Evolutionary conservation across 2,113 vertebrate species (phyloP).

Genomic region (Microtus pennsylvanicus): DNA sequence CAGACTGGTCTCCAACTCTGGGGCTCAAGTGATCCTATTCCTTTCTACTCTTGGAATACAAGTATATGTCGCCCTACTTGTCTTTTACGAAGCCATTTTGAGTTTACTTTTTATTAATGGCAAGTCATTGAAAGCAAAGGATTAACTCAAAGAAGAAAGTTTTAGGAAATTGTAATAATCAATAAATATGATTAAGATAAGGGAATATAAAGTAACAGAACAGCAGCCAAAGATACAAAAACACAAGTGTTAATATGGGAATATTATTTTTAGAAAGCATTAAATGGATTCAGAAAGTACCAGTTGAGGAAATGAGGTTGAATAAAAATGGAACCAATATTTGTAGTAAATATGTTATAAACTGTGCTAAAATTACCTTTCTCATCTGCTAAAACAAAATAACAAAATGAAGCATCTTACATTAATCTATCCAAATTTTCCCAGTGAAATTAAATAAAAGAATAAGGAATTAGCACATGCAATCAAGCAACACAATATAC

Average conservation of each 20-base stretch:
- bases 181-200: constrained; percentile 24
- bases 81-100: constrained; percentile 56
- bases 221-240: constrained; percentile 5
- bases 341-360: constrained; percentile 46
- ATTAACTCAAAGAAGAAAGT: constrained; percentile 48
- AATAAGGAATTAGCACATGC: background rate
- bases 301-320: constrained; percentile 1
- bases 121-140: constrained; percentile 52
- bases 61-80: background rate
- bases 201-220: constrained; percentile 30
- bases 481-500: background rate
- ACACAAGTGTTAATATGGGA: background rate
- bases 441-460: constrained; percentile 20
- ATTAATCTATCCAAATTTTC: constrained; percentile 53
- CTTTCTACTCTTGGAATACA: background rate
- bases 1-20: background rate
- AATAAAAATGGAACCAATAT: constrained; percentile 8
- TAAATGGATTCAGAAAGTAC: constrained; percentile 12
- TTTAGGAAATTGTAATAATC: constrained; percentile 57
- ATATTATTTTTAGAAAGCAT: constrained; percentile 35
- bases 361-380: constrained; percentile 16
- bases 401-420: constrained; percentile 42
- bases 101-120: constrained; percentile 21
- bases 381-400: constrained; percentile 56
- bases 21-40: background rate